phyloP scores from a whole-genome alignment of 2,797 vertebrate genomes.

The Loris lydekkerianus region DNA sequence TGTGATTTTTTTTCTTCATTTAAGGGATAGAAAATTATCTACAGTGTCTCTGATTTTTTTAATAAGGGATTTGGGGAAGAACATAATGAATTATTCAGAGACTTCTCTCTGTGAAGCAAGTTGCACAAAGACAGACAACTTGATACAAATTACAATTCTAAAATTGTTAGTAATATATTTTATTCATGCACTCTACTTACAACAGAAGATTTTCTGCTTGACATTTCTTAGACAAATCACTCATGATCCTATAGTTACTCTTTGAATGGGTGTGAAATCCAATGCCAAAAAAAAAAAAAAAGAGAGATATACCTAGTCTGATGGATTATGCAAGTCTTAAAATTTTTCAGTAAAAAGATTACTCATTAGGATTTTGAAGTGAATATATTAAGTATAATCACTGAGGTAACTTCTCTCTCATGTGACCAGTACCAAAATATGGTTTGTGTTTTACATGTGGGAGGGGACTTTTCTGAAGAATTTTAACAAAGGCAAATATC shows the following conservation, averaged over 20 bases:
- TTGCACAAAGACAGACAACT: constrained; percentile 78
- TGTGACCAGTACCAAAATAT: not conserved
- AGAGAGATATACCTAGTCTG: not conserved
- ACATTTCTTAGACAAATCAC: constrained; percentile 73
- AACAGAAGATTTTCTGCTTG: constrained; percentile 68
- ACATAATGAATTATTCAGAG: constrained; percentile 79
- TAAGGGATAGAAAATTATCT: constrained; percentile 41
- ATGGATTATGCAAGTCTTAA: constrained; percentile 22
- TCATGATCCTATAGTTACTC: constrained; percentile 44
- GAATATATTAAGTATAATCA: not conserved
- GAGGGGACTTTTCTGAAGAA: not conserved
- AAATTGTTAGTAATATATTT: constrained; percentile 75
- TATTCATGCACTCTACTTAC: constrained; percentile 74
- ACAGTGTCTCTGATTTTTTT: constrained; percentile 17
- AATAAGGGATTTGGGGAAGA: constrained; percentile 50
- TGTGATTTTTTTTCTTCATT: constrained; percentile 9
- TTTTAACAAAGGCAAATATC: not conserved
- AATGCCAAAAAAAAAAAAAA: not conserved
- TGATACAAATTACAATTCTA: constrained; percentile 76
- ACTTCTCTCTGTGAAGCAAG: constrained; percentile 59
- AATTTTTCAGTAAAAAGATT: not conserved
- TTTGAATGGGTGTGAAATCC: constrained; percentile 65
- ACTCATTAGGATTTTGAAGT: constrained; percentile 30
- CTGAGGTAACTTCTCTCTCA: not conserved
- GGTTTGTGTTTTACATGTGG: not conserved